Evolutionary conservation across 2,888 invertebrate species (phyloP).

Genomic region (Heliothis peltigera): DNA sequence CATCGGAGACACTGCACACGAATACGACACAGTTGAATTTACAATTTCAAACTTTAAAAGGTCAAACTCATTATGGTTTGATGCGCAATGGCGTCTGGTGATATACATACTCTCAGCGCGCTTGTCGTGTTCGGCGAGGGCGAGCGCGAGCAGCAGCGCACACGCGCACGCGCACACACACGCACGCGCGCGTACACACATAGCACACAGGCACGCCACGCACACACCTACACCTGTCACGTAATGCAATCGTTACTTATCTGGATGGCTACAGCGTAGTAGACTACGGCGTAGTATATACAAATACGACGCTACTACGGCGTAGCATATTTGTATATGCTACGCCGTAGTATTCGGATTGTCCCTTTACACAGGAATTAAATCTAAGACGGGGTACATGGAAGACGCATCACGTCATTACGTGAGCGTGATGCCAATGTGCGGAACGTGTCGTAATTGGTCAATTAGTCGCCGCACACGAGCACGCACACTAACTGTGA

Average conservation of each 20-base stretch:
- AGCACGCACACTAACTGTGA: constrained; percentile 15
- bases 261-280: not conserved
- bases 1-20: constrained; percentile 74
- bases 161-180: constrained; percentile 39
- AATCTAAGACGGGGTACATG: too few species aligned
- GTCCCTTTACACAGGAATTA: too few species aligned
- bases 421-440: not conserved
- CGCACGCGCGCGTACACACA: constrained; percentile 45
- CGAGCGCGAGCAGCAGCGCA: constrained; percentile 64
- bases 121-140: constrained; percentile 62
- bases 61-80: too few species aligned
- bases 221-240: constrained; percentile 9
- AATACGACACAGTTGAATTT: not conserved
- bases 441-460: not conserved
- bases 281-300: not conserved
- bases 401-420: too few species aligned
- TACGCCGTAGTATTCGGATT: too few species aligned
- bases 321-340: too few species aligned
- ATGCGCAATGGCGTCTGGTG: not conserved
- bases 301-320: too few species aligned
- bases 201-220: constrained; percentile 14
- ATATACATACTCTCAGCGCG: constrained; percentile 71
- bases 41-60: too few species aligned
- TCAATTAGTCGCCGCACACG: not conserved
- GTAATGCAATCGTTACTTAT: not conserved